Percentiles rank a stretch among this genome's conserved stretches.
Conservation (phyloP, 2,113 vertebrate genomes). For the Psophia crepitans region DNA sequence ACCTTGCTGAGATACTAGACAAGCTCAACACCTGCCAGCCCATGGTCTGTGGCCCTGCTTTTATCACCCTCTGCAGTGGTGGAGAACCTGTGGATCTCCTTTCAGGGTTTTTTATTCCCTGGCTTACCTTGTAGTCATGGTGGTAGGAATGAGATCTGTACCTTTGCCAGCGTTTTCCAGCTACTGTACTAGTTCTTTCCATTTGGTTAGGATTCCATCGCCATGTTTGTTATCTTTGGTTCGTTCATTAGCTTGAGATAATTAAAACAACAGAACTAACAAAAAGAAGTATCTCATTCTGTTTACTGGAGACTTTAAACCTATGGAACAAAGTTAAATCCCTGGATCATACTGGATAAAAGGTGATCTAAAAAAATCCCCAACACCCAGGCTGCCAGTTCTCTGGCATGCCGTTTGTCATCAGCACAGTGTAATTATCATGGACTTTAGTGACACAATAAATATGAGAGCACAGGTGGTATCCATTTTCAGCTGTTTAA, state of each 20-base stretch:
- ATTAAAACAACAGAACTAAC: neutral
- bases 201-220: neutral
- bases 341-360: neutral
- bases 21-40: neutral
- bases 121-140: neutral
- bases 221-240: neutral
- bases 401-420: constrained; percentile 57
- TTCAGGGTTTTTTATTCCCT: neutral
- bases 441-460: constrained; percentile 59
- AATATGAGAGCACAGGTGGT: constrained; percentile 60
- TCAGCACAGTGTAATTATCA: constrained; percentile 34
- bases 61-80: neutral
- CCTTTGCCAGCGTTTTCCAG: neutral
- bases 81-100: neutral
- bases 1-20: neutral
- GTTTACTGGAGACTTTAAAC: neutral
- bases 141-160: neutral
- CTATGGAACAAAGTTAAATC: neutral
- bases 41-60: neutral
- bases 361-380: neutral
- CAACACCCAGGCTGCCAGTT: neutral
- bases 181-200: neutral
- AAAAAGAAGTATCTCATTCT: neutral
- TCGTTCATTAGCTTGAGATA: neutral
- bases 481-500: constrained; percentile 69